Percentiles rank a stretch among this genome's conserved stretches.
These are phyloP conservation scores for Pandion haliaetus DNA, from an alignment of 2,113 vertebrate species.

Conservation along the genomic window DNA sequence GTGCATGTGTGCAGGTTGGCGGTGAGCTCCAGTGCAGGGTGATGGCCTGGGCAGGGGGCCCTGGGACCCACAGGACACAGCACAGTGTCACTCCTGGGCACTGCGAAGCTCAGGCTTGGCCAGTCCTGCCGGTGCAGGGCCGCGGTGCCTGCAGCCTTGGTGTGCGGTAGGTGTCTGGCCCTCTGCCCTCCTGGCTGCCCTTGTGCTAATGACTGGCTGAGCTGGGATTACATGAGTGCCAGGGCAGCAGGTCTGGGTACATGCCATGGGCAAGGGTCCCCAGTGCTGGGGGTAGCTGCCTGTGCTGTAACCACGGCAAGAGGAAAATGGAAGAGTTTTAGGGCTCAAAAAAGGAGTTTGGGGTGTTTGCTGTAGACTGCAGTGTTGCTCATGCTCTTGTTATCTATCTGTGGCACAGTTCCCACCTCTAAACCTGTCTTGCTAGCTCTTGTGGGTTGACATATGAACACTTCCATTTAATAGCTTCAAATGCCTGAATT, in stretches of 20 bases:
- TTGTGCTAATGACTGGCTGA: neutral
- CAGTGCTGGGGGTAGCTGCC: accelerated
- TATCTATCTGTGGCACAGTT: neutral
- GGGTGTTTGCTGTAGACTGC: neutral
- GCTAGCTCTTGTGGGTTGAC: neutral
- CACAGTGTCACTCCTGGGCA: accelerated
- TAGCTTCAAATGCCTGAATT: neutral
- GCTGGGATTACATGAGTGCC: neutral
- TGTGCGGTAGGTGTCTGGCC: neutral
- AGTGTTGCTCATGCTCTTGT: neutral
- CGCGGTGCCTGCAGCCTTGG: accelerated
- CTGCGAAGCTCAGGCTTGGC: neutral
- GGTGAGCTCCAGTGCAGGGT: neutral
- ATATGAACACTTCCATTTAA: neutral
- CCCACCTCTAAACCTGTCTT: neutral
- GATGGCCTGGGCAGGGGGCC: no score
- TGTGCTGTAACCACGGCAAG: neutral
- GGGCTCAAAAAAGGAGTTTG: neutral
- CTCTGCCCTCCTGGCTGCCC: neutral
- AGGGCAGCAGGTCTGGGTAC: neutral
- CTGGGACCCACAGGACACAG: accelerated
- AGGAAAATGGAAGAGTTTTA: neutral
- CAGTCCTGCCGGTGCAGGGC: neutral
- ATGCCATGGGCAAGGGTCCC: neutral
- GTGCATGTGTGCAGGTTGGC: neutral